A percentile compares a stretch with the other conserved stretches of the same genome.
Conservation (phyloP, 1,140 invertebrate species). For the Dreissena rostriformis region DNA sequence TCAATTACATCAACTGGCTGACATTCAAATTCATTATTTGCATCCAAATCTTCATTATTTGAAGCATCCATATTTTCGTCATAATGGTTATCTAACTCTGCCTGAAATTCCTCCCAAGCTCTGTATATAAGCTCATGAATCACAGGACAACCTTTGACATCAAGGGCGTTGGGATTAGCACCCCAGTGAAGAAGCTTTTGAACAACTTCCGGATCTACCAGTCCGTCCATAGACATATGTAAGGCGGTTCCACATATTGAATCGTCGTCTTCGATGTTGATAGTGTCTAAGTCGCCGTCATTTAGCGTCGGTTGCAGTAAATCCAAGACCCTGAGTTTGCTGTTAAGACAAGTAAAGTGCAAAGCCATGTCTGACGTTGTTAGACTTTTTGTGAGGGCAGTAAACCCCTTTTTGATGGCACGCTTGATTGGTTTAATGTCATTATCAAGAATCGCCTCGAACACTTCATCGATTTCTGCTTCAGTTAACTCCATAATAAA, state of each 20-base stretch:
- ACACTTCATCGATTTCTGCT: not conserved
- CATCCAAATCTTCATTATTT: too few relatives aligned
- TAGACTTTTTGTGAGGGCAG: not conserved
- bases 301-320: conserved; percentile 13
- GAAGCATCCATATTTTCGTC: too few relatives aligned
- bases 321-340: conserved; percentile 18
- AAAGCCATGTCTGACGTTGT: not conserved
- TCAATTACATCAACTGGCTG: too few relatives aligned
- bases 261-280: conserved; percentile 24
- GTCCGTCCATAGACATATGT: conserved; percentile 39
- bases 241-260: conserved; percentile 21
- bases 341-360: conserved; percentile 12
- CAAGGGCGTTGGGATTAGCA: conserved; percentile 1
- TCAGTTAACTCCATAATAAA: too few relatives aligned
- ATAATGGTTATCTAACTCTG: not conserved
- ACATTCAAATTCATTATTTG: too few relatives aligned
- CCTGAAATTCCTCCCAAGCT: conserved; percentile 10
- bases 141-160: conserved; percentile 9
- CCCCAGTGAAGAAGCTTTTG: not conserved
- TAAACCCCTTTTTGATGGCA: conserved; percentile 9
- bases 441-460: conserved; percentile 9
- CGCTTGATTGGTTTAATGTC: not conserved
- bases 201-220: conserved; percentile 4
- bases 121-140: conserved; percentile 8
- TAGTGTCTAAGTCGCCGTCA: conserved; percentile 7